These are phyloP conservation scores for Anneissia japonica DNA, from an alignment of 35 echinoderm and acorn worm genomes.

Conservation along the genomic window DNA sequence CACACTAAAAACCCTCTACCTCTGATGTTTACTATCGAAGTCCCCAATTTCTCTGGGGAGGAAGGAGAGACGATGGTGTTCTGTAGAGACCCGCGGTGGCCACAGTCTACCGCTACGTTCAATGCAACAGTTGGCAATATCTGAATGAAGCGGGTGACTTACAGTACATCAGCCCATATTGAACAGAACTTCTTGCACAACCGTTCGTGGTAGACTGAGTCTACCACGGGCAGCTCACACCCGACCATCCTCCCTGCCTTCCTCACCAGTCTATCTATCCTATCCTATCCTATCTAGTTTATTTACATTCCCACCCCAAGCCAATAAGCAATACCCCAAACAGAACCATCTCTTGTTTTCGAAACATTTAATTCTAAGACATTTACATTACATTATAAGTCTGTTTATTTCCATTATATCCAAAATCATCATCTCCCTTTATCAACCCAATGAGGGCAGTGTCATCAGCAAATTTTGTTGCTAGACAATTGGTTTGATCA, in stretches of 20 bases:
- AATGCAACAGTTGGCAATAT: too few species aligned
- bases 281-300: background rate
- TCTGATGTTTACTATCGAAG: too few species aligned
- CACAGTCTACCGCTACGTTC: too few species aligned
- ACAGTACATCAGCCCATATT: too few species aligned
- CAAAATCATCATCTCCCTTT: conserved; percentile 10
- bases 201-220: background rate
- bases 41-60: too few species aligned
- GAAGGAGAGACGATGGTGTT: too few species aligned
- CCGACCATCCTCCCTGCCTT: background rate
- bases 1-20: too few species aligned
- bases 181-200: too few species aligned
- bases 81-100: too few species aligned
- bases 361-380: conserved; percentile 34
- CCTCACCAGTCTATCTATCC: background rate
- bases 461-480: conserved; percentile 57
- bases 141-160: too few species aligned
- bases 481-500: background rate
- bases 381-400: conserved; percentile 30
- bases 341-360: conserved; percentile 30
- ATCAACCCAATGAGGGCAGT: conserved; percentile 29
- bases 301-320: background rate
- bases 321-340: background rate
- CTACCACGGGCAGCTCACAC: background rate
- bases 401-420: conserved; percentile 7